Evolutionary conservation across 1,140 invertebrate species (phyloP).

Genomic region (Colletes gigas): DNA sequence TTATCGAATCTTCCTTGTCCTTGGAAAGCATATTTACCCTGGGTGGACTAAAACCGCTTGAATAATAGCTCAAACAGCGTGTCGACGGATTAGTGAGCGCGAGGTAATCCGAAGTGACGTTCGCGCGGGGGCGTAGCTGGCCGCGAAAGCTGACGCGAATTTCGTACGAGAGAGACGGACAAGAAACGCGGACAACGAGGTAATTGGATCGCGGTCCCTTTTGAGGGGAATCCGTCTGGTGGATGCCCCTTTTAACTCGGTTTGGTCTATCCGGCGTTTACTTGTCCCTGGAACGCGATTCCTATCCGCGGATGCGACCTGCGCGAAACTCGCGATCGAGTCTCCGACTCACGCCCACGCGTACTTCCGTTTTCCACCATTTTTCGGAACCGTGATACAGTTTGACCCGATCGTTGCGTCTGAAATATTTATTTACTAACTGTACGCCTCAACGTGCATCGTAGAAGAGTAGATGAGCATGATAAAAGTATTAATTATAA

Average conservation of each 20-base stretch:
- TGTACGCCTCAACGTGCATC: too few species aligned
- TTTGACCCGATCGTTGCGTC: too few species aligned
- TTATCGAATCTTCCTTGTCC: slow-evolving; percentile 42
- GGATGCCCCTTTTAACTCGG: slow-evolving; percentile 16
- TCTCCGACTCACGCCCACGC: too few species aligned
- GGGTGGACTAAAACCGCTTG: background rate
- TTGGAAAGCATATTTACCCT: slow-evolving; percentile 36
- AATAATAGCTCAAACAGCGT: slow-evolving; percentile 47
- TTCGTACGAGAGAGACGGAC: background rate
- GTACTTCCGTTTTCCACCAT: too few species aligned
- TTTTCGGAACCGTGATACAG: too few species aligned
- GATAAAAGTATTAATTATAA: too few species aligned
- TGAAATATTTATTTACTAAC: too few species aligned
- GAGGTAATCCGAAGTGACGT: slow-evolving; percentile 34
- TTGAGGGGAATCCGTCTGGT: slow-evolving; percentile 11
- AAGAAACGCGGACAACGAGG: slow-evolving; percentile 6
- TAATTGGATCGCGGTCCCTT: slow-evolving; percentile 37
- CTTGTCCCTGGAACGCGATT: background rate
- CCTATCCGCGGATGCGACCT: too few species aligned
- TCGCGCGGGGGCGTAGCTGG: background rate
- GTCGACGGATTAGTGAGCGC: slow-evolving; percentile 37
- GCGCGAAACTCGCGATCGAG: too few species aligned
- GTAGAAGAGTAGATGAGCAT: too few species aligned
- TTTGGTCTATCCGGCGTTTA: slow-evolving; percentile 6
- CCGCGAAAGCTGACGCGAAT: slow-evolving; percentile 1